Conservation (phyloP, 2,797 vertebrate species). For the Siniperca obscura region DNA sequence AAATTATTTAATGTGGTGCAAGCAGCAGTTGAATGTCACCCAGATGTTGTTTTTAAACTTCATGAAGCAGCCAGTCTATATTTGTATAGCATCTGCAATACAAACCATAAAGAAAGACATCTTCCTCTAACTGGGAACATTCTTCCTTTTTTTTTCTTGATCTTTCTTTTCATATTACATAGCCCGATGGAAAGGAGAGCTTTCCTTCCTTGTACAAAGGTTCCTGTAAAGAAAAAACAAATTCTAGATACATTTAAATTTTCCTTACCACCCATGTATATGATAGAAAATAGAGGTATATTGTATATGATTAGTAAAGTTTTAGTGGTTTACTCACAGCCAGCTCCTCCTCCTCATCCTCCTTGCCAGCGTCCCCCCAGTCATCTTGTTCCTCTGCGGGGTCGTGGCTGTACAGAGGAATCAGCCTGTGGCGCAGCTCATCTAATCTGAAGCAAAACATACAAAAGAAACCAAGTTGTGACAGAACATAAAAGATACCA, state of each 20-base stretch:
- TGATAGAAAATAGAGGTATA: no score
- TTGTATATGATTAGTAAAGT: background rate
- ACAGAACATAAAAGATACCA: background rate
- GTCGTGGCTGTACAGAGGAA: slow-evolving; percentile 77
- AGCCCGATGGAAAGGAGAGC: slow-evolving; percentile 39
- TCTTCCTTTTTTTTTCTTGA: background rate
- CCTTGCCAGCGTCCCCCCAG: slow-evolving; percentile 30
- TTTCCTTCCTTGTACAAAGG: slow-evolving; percentile 64
- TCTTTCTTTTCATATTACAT: slow-evolving; percentile 27
- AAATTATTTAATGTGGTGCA: background rate
- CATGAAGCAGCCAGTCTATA: background rate
- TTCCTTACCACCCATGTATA: background rate
- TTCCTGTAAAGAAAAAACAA: slow-evolving; percentile 50
- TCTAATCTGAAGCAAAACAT: slow-evolving; percentile 55
- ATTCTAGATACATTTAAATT: background rate
- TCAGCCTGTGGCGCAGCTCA: slow-evolving; percentile 70
- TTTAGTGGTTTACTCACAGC: slow-evolving; percentile 43
- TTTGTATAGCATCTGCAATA: background rate
- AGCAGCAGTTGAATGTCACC: background rate
- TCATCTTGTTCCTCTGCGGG: slow-evolving; percentile 54
- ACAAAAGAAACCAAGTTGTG: background rate
- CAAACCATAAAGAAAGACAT: background rate
- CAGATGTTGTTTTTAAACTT: background rate
- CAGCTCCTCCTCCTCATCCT: slow-evolving; percentile 51
- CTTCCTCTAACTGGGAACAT: background rate